These are phyloP conservation scores for Microcebus murinus DNA, from an alignment of 2,113 vertebrate species.

Conservation along the genomic window DNA sequence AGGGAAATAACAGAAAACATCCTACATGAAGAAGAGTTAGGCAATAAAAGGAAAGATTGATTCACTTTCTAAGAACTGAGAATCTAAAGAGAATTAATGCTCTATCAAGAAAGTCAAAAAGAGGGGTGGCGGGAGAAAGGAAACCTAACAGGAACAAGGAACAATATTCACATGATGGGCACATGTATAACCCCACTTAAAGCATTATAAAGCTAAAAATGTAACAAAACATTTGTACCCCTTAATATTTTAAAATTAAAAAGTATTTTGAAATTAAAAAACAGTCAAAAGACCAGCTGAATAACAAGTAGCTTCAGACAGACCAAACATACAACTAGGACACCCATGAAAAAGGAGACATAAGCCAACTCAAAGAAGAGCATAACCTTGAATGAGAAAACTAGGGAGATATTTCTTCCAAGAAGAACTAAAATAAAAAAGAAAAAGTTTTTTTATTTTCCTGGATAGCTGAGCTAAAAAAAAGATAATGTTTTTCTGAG, in stretches of 20 bases:
- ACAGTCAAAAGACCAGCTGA: not conserved
- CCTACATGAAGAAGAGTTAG: slow-evolving; percentile 3
- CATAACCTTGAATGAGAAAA: slow-evolving; percentile 30
- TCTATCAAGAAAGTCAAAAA: not conserved
- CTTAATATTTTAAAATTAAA: too few relatives aligned
- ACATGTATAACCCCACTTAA: too few relatives aligned
- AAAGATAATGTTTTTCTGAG: not conserved
- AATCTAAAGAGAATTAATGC: slow-evolving; percentile 16
- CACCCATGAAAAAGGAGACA: not conserved
- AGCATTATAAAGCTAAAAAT: too few relatives aligned
- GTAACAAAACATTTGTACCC: too few relatives aligned
- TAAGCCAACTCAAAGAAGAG: not conserved
- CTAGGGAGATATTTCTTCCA: not conserved
- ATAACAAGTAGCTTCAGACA: not conserved
- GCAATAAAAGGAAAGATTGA: slow-evolving; percentile 12
- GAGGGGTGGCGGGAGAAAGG: too few relatives aligned
- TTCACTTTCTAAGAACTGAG: not conserved
- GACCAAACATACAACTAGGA: not conserved
- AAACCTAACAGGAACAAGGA: too few relatives aligned
- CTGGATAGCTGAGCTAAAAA: not conserved
- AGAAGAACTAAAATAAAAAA: not conserved
- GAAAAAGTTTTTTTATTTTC: not conserved
- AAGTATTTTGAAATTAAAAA: not conserved
- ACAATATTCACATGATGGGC: too few relatives aligned
- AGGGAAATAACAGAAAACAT: slow-evolving; percentile 25